These are phyloP conservation scores for Bubalus kerabau DNA, from an alignment of 2,113 vertebrate species.

Conservation along the genomic window DNA sequence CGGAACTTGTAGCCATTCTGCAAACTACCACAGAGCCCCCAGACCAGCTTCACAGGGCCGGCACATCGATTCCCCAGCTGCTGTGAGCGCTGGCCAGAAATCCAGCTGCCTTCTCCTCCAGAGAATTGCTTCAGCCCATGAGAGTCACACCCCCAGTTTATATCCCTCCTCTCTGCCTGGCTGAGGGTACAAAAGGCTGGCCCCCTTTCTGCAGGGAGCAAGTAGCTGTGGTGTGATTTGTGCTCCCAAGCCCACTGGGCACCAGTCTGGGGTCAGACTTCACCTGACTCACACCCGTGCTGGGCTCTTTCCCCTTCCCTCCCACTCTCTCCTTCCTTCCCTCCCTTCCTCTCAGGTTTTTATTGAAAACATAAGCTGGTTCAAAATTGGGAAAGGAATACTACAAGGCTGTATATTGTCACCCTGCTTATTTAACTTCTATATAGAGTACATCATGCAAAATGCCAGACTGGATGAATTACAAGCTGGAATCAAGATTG, in stretches of 20 bases:
- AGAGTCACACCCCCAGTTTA: neutral
- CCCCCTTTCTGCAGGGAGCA: neutral
- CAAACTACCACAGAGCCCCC: neutral
- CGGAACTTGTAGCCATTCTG: neutral
- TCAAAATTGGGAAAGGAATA: neutral
- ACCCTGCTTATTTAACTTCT: neutral
- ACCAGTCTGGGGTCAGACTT: neutral
- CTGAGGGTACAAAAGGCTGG: neutral
- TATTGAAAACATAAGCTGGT: neutral
- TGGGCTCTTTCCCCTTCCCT: neutral
- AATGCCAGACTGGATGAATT: neutral
- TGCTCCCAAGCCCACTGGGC: neutral
- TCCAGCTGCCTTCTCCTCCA: neutral
- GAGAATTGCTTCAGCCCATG: fast-evolving
- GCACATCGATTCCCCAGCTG: no score
- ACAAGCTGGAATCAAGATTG: neutral
- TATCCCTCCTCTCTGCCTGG: neutral
- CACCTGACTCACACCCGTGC: neutral
- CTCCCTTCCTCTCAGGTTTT: neutral
- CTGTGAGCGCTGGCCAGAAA: neutral
- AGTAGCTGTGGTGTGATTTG: neutral
- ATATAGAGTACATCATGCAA: neutral
- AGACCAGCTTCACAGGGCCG: fast-evolving
- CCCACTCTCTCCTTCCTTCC: neutral
- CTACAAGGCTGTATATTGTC: neutral